Evolutionary conservation across 2,797 vertebrate species (phyloP), one percentile per base, ranked within the genome.

Genomic region (Pangasius macronema): DNA sequence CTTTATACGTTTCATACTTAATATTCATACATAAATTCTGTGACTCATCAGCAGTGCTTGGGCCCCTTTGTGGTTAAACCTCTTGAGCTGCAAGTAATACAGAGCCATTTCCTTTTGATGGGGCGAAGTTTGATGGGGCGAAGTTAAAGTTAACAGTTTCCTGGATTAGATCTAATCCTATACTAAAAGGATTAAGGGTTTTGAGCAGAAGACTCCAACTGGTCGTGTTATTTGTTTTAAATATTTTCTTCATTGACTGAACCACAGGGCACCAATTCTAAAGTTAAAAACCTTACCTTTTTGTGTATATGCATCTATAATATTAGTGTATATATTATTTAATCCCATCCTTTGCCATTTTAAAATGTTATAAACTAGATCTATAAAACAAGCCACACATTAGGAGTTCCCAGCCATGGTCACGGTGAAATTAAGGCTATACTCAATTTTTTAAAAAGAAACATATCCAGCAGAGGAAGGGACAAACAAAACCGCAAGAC

Each of bases 161-260:
- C 20, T 39, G 75, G 75, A 55, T 79, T 67, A 67, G 49, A 65
- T 49, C 22, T 65, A 67, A 68, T 79, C 61, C 61, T 5, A 55
- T 42, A 68, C 13, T 79, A 33, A 80, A 86, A 39, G 20, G 85
- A 49, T 79, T 76, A 75, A 75, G 13, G 9, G 70, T 42, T 85
- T 79, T 39, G 30, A 80, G 36, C 2, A 68, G 46, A n/a, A 63
- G 13, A 53, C 63, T 30, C 46, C 46, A 36, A 85, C 53, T 36
- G 22, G 11, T 27, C 9, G 57, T 53, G 59, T 79, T 65, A 65
- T 79, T 55, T 85, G 65, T 68, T 68, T 42, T 68, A 68, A 68
- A 68, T 51, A 30, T 76, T 55, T 5, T 57, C 10, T 53, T 33
- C 51, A 55, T 84, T 68, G 6, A 39, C 33, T 73, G 6, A 55